phyloP scores from a whole-genome alignment of 2,113 vertebrate species.

The Gobio gobio region DNA sequence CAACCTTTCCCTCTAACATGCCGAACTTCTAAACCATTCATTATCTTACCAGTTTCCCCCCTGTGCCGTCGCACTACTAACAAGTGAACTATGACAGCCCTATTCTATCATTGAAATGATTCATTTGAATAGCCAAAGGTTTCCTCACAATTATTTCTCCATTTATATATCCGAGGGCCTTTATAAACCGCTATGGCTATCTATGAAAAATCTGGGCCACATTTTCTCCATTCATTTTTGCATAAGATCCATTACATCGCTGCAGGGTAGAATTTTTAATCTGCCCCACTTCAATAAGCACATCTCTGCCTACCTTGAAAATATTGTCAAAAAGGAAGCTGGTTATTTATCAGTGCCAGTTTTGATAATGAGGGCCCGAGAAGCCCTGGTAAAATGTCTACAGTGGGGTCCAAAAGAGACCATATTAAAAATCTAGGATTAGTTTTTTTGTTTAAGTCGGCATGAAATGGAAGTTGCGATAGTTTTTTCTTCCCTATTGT shows the following conservation, averaged over 20 bases:
- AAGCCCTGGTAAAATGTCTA: background rate
- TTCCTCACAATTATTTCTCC: constrained; percentile 49
- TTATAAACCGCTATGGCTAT: constrained; percentile 50
- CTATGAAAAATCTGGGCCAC: constrained; percentile 55
- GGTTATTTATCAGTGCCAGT: constrained; percentile 36
- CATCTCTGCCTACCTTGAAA: constrained; percentile 57
- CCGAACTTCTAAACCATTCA: constrained; percentile 54
- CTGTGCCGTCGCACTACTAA: constrained; percentile 50
- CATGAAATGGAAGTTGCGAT: no score
- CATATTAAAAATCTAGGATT: background rate
- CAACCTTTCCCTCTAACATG: constrained; percentile 51
- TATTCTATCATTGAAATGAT: constrained; percentile 63
- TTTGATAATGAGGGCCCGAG: constrained; percentile 16
- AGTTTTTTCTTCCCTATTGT: no score
- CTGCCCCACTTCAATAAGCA: constrained; percentile 49
- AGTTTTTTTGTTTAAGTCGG: no score
- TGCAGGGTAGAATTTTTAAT: constrained; percentile 52
- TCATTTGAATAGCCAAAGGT: constrained; percentile 59
- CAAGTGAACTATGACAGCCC: constrained; percentile 62
- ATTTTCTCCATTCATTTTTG: constrained; percentile 45
- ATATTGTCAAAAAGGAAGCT: constrained; percentile 47
- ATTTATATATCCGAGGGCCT: constrained; percentile 50
- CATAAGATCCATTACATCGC: constrained; percentile 57
- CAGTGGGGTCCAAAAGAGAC: background rate
- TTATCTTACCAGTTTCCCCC: constrained; percentile 51